Conservation (phyloP, 2,888 invertebrate species). For the Aspidiotus destructor region DNA sequence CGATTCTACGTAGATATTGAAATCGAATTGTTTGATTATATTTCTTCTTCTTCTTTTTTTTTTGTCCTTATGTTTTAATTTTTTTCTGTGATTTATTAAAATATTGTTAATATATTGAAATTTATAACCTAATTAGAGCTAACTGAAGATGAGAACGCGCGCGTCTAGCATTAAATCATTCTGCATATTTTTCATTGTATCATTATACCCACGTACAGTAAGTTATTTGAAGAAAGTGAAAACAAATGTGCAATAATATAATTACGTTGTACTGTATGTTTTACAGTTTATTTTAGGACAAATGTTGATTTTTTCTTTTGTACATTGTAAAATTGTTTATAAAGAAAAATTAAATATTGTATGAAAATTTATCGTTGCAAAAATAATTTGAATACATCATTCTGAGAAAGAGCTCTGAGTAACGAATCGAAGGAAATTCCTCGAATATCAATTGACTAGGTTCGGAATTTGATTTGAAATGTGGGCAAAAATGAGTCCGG, state of each 20-base stretch:
- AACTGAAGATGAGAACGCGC: background rate
- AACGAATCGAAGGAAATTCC: too few species aligned
- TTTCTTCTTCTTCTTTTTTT: background rate
- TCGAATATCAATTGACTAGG: too few species aligned
- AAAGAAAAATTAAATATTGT: constrained; percentile 53
- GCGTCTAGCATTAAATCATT: constrained; percentile 11
- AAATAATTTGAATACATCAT: too few species aligned
- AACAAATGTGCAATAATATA: constrained; percentile 25
- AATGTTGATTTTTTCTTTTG: constrained; percentile 28
- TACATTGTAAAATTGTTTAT: constrained; percentile 25
- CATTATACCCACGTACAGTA: background rate
- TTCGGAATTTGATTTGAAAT: too few species aligned
- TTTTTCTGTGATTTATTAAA: too few species aligned
- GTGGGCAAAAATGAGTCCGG: too few species aligned
- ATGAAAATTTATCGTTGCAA: background rate
- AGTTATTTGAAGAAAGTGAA: background rate
- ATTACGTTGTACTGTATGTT: too few species aligned
- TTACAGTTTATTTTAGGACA: constrained; percentile 20
- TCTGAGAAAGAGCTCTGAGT: too few species aligned
- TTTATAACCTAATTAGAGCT: too few species aligned
- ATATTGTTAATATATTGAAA: too few species aligned
- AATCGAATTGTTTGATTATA: background rate
- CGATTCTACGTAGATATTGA: too few species aligned
- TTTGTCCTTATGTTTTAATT: background rate
- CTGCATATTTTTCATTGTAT: constrained; percentile 8